phyloP scores from a whole-genome alignment of 2,113 vertebrate species.

The Centropus unirufus region DNA sequence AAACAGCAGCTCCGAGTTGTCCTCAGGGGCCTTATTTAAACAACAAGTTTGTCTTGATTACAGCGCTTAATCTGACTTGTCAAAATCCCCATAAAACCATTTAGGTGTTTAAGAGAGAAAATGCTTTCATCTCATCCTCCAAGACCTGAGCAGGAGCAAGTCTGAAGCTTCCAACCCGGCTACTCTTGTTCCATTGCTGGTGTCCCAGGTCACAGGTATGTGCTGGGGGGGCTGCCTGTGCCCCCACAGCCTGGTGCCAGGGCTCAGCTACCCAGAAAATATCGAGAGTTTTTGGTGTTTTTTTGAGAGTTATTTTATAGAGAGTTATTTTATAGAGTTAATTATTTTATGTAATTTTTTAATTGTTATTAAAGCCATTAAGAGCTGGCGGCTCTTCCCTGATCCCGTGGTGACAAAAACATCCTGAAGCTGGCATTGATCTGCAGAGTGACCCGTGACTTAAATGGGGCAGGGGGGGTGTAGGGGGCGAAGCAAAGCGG shows the following conservation, averaged over 20 bases:
- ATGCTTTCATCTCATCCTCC: neutral
- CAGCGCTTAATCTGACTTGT: conserved; percentile 7
- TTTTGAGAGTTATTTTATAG: neutral
- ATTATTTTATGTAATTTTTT: neutral
- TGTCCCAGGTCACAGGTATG: neutral
- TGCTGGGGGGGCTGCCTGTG: neutral
- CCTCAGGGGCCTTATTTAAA: conserved; percentile 39
- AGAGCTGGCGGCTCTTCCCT: neutral
- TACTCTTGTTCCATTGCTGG: rapidly evolving
- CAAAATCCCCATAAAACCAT: conserved; percentile 20
- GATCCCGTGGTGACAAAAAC: rapidly evolving
- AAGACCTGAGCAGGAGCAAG: neutral
- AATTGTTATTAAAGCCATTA: neutral
- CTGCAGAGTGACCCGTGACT: neutral
- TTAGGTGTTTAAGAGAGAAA: conserved; percentile 23
- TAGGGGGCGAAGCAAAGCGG: rapidly evolving
- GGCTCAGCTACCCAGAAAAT: neutral
- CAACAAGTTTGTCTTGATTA: conserved; percentile 59
- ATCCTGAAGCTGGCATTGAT: conserved; percentile 23
- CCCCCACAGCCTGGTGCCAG: neutral
- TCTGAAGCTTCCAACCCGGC: neutral
- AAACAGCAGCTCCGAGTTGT: neutral
- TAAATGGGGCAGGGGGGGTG: neutral
- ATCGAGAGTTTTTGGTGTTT: neutral
- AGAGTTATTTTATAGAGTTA: too few relatives aligned